These are phyloP conservation scores for Tenebrio molitor DNA, from an alignment of 1,140 invertebrate genomes.

Conservation along the genomic window DNA sequence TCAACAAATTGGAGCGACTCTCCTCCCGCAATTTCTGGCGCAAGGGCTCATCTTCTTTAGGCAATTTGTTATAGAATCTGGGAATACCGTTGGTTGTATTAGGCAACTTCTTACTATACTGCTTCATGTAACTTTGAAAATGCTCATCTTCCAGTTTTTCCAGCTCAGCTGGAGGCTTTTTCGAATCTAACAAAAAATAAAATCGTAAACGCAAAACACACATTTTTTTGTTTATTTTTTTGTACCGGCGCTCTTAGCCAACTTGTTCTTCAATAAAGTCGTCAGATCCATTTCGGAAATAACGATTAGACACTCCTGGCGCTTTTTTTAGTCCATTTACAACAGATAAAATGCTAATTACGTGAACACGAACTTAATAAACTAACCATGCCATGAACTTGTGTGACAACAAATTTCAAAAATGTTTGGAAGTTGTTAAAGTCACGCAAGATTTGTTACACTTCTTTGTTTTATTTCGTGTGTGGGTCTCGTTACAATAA, in stretches of 20 bases:
- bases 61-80: conserved; percentile 85
- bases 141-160: conserved; percentile 68
- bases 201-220: too few relatives aligned
- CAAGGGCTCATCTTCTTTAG: conserved; percentile 81
- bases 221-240: too few relatives aligned
- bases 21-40: conserved; percentile 88
- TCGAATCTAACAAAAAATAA: conserved; percentile 51
- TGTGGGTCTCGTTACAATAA: too few relatives aligned
- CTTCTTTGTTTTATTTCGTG: too few relatives aligned
- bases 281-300: too few relatives aligned
- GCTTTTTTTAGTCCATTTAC: too few relatives aligned
- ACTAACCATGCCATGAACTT: conserved; percentile 16
- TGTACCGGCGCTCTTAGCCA: too few relatives aligned
- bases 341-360: too few relatives aligned
- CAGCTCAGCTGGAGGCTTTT: conserved; percentile 58
- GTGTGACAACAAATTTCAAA: conserved; percentile 8
- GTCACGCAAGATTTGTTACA: too few relatives aligned
- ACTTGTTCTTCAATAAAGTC: too few relatives aligned
- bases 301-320: too few relatives aligned
- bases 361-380: too few relatives aligned
- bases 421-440: background rate
- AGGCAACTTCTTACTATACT: conserved; percentile 71
- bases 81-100: conserved; percentile 73
- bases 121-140: conserved; percentile 71
- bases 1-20: conserved; percentile 86